phyloP scores from a whole-genome alignment of 2,113 vertebrate species.

The Pterophyllum scalare region DNA sequence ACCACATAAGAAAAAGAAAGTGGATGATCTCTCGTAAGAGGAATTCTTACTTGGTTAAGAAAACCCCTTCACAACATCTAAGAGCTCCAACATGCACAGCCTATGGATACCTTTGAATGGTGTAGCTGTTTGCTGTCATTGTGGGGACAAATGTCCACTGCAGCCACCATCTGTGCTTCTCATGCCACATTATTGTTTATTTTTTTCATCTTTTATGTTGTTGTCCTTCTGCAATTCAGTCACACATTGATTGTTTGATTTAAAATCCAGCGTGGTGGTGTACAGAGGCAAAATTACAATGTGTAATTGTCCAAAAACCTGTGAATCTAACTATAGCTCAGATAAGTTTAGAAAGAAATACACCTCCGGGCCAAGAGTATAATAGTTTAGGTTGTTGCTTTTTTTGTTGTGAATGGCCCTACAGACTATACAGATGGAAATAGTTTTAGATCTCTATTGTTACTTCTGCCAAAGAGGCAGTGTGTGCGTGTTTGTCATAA shows the following conservation, averaged over 20 bases:
- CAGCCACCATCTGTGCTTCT: too few species aligned
- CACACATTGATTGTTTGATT: too few species aligned
- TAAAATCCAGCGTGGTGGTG: neutral
- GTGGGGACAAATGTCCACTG: neutral
- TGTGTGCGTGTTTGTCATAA: too few species aligned
- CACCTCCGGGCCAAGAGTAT: rapidly evolving
- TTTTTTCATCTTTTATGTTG: too few species aligned
- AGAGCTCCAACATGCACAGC: neutral
- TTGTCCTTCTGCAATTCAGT: too few species aligned
- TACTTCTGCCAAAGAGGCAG: too few species aligned
- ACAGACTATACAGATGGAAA: rapidly evolving
- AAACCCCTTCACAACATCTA: neutral
- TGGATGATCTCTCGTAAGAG: too few species aligned
- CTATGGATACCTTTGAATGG: neutral
- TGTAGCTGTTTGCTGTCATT: neutral
- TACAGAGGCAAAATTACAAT: neutral
- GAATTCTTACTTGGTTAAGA: neutral
- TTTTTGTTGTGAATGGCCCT: neutral
- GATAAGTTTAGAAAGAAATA: neutral
- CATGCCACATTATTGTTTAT: too few species aligned
- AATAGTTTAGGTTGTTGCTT: neutral
- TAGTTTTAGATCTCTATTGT: neutral
- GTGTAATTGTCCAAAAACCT: rapidly evolving
- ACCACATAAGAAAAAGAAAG: neutral
- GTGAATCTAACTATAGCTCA: neutral